Evolutionary conservation across 2,797 vertebrate genomes (phyloP).

Genomic region (Anguilla anguilla): DNA sequence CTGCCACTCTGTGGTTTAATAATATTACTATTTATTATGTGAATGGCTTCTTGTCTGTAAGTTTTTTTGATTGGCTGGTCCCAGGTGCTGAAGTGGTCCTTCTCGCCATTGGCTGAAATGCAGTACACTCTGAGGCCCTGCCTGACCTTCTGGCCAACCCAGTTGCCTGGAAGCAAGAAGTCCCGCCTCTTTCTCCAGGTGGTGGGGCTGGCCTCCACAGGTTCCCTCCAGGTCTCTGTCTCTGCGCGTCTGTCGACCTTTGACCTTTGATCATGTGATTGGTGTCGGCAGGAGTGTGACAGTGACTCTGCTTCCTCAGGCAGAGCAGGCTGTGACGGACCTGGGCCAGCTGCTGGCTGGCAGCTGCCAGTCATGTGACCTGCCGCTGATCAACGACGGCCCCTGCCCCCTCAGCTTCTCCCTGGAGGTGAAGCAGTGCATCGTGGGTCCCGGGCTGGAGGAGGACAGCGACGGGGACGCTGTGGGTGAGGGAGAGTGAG

Average conservation of each 20-base stretch:
- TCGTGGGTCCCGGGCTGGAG: constrained; percentile 54
- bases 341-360: constrained; percentile 81
- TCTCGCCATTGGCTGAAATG: constrained; percentile 77
- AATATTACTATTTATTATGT: too few relatives aligned
- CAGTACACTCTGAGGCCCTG: constrained; percentile 73
- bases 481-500: constrained; percentile 38
- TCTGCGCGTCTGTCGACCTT: neutral
- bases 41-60: neutral
- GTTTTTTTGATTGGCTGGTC: constrained; percentile 44
- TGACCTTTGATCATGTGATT: neutral
- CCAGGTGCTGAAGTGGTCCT: constrained; percentile 85
- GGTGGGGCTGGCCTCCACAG: constrained; percentile 72
- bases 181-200: constrained; percentile 69
- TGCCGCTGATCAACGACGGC: constrained; percentile 82
- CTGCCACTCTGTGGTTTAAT: too few relatives aligned
- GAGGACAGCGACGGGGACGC: constrained; percentile 53
- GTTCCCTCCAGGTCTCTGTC: constrained; percentile 78
- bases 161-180: constrained; percentile 58
- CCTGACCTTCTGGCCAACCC: constrained; percentile 75
- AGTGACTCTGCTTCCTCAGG: constrained; percentile 58
- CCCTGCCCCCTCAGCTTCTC: constrained; percentile 78
- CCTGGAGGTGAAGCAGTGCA: constrained; percentile 76
- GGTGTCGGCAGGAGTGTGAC: neutral
- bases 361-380: constrained; percentile 63
- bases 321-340: constrained; percentile 69